Evolutionary conservation across 2,888 invertebrate genomes (phyloP).

Genomic region (Leptopilina drosophilae): DNA sequence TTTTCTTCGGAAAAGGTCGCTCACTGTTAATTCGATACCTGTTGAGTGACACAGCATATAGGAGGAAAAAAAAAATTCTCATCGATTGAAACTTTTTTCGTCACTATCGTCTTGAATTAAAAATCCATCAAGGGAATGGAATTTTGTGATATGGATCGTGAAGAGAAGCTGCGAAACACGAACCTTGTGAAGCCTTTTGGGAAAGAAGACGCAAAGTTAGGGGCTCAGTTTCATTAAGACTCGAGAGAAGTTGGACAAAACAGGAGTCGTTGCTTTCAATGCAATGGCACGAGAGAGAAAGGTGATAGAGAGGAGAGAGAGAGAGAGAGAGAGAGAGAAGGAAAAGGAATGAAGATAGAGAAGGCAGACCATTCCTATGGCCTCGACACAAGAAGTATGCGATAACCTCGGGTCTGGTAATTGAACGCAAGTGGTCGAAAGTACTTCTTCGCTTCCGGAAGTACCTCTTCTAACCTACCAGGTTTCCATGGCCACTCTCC

Average conservation of each 20-base stretch:
- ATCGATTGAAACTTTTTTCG: too few species aligned
- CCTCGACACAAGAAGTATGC: constrained; percentile 67
- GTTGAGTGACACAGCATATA: constrained; percentile 34
- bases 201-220: constrained; percentile 28
- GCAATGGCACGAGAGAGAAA: constrained; percentile 15
- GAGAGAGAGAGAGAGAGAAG: background rate
- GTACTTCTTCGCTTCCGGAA: constrained; percentile 68
- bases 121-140: constrained; percentile 1
- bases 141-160: constrained; percentile 12
- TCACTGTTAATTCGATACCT: constrained; percentile 29
- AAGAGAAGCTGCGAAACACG: constrained; percentile 34
- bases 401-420: constrained; percentile 71
- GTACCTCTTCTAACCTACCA: constrained; percentile 59
- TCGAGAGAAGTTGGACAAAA: constrained; percentile 26
- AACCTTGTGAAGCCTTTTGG: constrained; percentile 34
- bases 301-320: constrained; percentile 1
- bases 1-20: constrained; percentile 19
- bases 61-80: too few species aligned
- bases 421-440: constrained; percentile 73
- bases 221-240: constrained; percentile 30
- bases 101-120: background rate
- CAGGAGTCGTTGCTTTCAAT: constrained; percentile 33
- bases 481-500: constrained; percentile 34
- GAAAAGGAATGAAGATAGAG: constrained; percentile 41
- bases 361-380: constrained; percentile 66